These are phyloP conservation scores for Elymnias hypermnestra DNA, from an alignment of 1,140 invertebrate genomes.

Conservation along the genomic window DNA sequence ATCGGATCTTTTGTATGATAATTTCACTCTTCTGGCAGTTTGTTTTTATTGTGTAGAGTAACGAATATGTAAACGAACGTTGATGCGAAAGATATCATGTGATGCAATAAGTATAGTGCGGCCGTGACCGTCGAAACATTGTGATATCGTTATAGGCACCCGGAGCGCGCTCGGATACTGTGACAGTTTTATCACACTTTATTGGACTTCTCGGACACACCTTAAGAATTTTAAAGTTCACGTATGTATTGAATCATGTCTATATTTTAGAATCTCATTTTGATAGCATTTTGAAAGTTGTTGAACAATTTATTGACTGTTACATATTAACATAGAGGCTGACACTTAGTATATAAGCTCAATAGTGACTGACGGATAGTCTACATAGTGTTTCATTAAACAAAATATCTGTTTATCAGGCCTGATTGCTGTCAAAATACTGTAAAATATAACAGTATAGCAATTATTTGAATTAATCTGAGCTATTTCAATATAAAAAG, in stretches of 20 bases:
- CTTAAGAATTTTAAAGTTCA: neutral
- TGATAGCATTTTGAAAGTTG: slow-evolving; percentile 7
- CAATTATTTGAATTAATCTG: too few species aligned
- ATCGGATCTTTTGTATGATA: slow-evolving; percentile 34
- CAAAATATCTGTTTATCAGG: too few species aligned
- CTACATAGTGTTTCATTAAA: too few species aligned
- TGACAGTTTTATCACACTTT: slow-evolving; percentile 20
- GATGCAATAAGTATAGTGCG: slow-evolving; percentile 56
- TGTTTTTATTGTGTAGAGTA: slow-evolving; percentile 37
- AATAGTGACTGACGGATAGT: too few species aligned
- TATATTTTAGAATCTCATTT: slow-evolving; percentile 29
- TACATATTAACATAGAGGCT: too few species aligned
- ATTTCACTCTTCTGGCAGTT: slow-evolving; percentile 42
- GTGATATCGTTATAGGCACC: slow-evolving; percentile 65
- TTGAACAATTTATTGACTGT: too few species aligned
- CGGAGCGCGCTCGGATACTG: slow-evolving; percentile 36
- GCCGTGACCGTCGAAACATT: slow-evolving; percentile 48
- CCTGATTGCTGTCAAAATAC: too few species aligned
- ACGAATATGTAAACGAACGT: slow-evolving; percentile 25
- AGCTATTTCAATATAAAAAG: too few species aligned
- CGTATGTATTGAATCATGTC: slow-evolving; percentile 23
- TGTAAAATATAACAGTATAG: too few species aligned
- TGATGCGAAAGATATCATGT: slow-evolving; percentile 47
- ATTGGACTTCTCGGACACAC: slow-evolving; percentile 16
- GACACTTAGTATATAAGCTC: too few species aligned